Evolutionary conservation across 2,888 invertebrate genomes (phyloP).

Genomic region (Hemaris fuciformis): DNA sequence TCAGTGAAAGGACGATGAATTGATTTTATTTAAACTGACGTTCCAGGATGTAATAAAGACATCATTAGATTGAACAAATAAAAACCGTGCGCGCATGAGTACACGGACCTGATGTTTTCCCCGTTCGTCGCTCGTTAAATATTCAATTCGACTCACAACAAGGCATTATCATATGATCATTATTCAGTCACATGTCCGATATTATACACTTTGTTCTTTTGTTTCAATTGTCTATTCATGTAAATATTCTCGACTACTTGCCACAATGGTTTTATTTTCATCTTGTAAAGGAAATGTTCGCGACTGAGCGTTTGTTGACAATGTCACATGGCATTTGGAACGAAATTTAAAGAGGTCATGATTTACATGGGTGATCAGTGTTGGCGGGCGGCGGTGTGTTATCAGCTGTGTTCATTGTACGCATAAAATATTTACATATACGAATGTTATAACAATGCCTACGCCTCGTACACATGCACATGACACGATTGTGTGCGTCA

Average conservation of each 20-base stretch:
- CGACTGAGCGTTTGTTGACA: constrained; percentile 20
- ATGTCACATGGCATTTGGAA: constrained; percentile 10
- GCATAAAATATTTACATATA: constrained; percentile 20
- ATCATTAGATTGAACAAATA: constrained; percentile 20
- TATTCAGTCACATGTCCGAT: constrained; percentile 61
- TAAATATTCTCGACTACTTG: constrained; percentile 26
- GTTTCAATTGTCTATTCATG: constrained; percentile 51
- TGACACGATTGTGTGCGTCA: constrained; percentile 14
- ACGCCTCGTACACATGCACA: constrained; percentile 16
- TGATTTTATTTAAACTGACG: constrained; percentile 10
- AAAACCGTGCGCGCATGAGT: constrained; percentile 23
- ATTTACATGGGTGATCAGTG: constrained; percentile 18
- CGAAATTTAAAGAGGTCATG: constrained; percentile 19
- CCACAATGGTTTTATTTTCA: constrained; percentile 17
- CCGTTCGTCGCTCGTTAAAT: constrained; percentile 50
- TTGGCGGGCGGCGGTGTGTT: not conserved
- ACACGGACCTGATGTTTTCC: constrained; percentile 43
- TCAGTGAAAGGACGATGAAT: constrained; percentile 12
- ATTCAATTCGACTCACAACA: constrained; percentile 61
- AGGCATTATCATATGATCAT: constrained; percentile 63
- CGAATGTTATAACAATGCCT: constrained; percentile 20
- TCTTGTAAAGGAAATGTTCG: constrained; percentile 20
- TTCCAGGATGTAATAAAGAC: constrained; percentile 33
- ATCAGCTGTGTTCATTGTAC: constrained; percentile 24
- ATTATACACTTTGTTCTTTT: constrained; percentile 52